These are phyloP conservation scores for Sakesphorus luctuosus DNA, from an alignment of 2,113 vertebrate species.

Conservation along the genomic window DNA sequence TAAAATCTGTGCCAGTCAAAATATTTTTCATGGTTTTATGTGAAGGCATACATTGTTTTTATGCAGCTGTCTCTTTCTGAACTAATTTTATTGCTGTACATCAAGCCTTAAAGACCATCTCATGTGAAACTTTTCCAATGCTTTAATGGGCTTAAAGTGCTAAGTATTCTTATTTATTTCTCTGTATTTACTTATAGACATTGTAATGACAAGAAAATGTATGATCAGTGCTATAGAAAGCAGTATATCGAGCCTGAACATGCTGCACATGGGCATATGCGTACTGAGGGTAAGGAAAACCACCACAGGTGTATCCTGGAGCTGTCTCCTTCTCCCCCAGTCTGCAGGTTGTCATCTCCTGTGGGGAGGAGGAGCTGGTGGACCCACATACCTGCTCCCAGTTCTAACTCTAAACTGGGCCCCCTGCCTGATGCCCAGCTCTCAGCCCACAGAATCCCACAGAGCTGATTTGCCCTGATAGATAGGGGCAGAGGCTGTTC, in stretches of 20 bases:
- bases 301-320: rapidly evolving
- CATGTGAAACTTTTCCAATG: slow-evolving; percentile 66
- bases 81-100: slow-evolving; percentile 69
- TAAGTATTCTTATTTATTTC: slow-evolving; percentile 67
- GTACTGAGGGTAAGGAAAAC: background rate
- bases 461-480: background rate
- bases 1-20: slow-evolving; percentile 53
- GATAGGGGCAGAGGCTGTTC: background rate
- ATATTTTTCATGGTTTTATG: slow-evolving; percentile 48
- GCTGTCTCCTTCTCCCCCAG: background rate
- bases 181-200: slow-evolving; percentile 57
- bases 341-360: background rate
- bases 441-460: background rate
- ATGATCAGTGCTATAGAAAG: slow-evolving; percentile 33
- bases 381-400: background rate
- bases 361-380: background rate
- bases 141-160: slow-evolving; percentile 67
- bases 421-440: background rate
- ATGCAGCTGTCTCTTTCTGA: slow-evolving; percentile 49
- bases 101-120: slow-evolving; percentile 68
- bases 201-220: slow-evolving; percentile 31
- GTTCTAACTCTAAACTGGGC: background rate
- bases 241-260: slow-evolving; percentile 20
- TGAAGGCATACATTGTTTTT: slow-evolving; percentile 58
- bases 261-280: background rate